Percentiles rank a stretch among this genome's conserved stretches.
These are phyloP conservation scores for Channa argus DNA, from an alignment of 2,113 vertebrate genomes.

Conservation along the genomic window DNA sequence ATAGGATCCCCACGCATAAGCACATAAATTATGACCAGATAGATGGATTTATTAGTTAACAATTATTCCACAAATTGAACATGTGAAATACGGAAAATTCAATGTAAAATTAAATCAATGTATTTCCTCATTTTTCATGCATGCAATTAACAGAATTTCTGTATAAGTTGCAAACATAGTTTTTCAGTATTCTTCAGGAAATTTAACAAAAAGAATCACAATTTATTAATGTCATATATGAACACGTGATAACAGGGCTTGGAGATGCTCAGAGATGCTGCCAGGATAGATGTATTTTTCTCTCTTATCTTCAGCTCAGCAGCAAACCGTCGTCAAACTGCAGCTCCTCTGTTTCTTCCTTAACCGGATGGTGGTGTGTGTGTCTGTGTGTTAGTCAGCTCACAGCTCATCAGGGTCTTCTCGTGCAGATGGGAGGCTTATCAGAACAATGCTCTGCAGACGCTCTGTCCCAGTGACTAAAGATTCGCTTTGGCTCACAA, in stretches of 20 bases:
- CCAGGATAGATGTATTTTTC: slow-evolving; percentile 1
- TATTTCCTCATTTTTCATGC: neutral
- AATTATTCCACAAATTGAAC: slow-evolving; percentile 21
- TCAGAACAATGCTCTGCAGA: slow-evolving; percentile 29
- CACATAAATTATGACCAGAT: neutral
- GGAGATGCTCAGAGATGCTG: slow-evolving; percentile 18
- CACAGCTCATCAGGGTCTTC: slow-evolving; percentile 35
- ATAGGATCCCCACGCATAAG: neutral
- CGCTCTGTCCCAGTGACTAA: slow-evolving; percentile 29
- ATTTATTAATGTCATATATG: neutral
- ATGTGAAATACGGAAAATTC: neutral
- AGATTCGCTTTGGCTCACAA: slow-evolving; percentile 11
- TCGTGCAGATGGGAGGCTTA: slow-evolving; percentile 38
- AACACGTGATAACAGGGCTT: slow-evolving; percentile 8
- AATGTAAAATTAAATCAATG: neutral
- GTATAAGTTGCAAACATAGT: neutral
- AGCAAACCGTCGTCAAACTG: slow-evolving; percentile 12
- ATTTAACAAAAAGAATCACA: neutral
- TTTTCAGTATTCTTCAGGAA: neutral
- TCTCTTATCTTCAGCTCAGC: slow-evolving; percentile 1
- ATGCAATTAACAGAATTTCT: slow-evolving; percentile 6
- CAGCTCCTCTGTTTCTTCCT: slow-evolving; percentile 41
- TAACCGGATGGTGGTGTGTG: slow-evolving; percentile 10
- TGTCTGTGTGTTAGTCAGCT: slow-evolving; percentile 32
- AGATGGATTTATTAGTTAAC: neutral